These are phyloP conservation scores for Hyphantria cunea DNA, from an alignment of 1,140 invertebrate species.

Conservation along the genomic window DNA sequence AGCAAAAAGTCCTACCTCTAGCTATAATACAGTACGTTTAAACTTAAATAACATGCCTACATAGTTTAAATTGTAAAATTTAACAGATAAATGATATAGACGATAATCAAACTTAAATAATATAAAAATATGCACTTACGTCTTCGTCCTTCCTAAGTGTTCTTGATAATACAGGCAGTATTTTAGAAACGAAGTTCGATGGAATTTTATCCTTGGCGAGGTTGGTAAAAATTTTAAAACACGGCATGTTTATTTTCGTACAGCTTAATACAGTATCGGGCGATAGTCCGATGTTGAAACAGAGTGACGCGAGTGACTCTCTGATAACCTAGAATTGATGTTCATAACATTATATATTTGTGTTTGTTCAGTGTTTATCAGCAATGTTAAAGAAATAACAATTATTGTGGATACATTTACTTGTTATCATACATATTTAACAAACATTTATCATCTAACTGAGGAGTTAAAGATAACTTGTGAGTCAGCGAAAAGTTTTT, in stretches of 20 bases:
- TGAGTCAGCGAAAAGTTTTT: no score
- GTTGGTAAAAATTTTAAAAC: conserved; percentile 64
- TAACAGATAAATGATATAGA: no score
- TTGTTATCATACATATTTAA: no score
- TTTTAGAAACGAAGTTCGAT: conserved; percentile 53
- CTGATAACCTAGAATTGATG: not conserved
- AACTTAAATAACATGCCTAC: no score
- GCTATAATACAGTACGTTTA: no score
- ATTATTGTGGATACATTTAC: no score
- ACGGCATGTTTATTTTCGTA: conserved; percentile 51
- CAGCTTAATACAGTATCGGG: no score
- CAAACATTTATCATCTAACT: no score
- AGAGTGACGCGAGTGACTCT: not conserved
- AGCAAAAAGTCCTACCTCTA: no score
- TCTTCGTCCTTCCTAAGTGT: conserved; percentile 48
- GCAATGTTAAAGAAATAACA: not conserved
- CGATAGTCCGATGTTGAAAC: not conserved
- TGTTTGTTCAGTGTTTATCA: not conserved
- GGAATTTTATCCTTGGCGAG: conserved; percentile 59
- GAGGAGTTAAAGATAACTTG: no score
- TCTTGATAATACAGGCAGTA: conserved; percentile 51
- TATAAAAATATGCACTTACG: conserved; percentile 45
- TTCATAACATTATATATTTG: not conserved
- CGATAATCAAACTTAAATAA: no score
- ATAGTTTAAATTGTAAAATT: no score